Percentiles rank a stretch among this genome's conserved stretches.
phyloP scores from a whole-genome alignment of 2,888 invertebrate genomes.

The Rhingia rostrata region DNA sequence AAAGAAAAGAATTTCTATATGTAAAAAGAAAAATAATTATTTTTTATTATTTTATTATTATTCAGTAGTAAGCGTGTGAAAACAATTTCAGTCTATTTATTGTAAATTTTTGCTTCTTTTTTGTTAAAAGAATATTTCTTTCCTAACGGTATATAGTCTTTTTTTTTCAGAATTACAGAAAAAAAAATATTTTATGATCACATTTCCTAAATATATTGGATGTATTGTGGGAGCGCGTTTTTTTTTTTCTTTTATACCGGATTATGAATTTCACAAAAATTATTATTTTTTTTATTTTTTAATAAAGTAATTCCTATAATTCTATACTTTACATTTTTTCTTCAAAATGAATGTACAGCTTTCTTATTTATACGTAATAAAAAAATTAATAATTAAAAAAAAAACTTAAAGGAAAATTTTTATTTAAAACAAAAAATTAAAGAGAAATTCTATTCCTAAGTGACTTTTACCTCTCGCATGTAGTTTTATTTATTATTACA shows the following conservation, averaged over 20 bases:
- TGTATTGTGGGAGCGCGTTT: slow-evolving; percentile 2
- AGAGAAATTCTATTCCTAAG: slow-evolving; percentile 20
- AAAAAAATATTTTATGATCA: slow-evolving; percentile 44
- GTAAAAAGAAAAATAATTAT: slow-evolving; percentile 35
- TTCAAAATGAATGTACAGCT: slow-evolving; percentile 32
- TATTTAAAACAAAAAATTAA: slow-evolving; percentile 7
- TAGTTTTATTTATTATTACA: slow-evolving; percentile 24
- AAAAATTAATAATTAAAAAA: slow-evolving; percentile 15
- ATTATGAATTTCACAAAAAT: slow-evolving; percentile 48
- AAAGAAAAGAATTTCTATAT: slow-evolving; percentile 38
- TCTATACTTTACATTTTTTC: slow-evolving; percentile 13
- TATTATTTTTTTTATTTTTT: not conserved
- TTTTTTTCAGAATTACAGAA: slow-evolving; percentile 8
- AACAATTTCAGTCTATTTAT: slow-evolving; percentile 69
- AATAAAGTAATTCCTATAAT: slow-evolving; percentile 44
- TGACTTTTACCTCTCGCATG: slow-evolving; percentile 58
- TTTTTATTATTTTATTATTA: slow-evolving; percentile 37
- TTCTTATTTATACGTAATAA: slow-evolving; percentile 12
- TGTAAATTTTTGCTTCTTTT: slow-evolving; percentile 63
- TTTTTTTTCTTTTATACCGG: slow-evolving; percentile 17
- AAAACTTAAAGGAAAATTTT: slow-evolving; percentile 43
- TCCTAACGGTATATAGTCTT: slow-evolving; percentile 18
- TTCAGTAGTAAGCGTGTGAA: slow-evolving; percentile 72
- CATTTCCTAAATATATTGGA: slow-evolving; percentile 38
- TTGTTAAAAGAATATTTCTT: slow-evolving; percentile 27